Evolutionary conservation across 2,888 invertebrate genomes (phyloP).

Genomic region (Ryuthela nishihirai): DNA sequence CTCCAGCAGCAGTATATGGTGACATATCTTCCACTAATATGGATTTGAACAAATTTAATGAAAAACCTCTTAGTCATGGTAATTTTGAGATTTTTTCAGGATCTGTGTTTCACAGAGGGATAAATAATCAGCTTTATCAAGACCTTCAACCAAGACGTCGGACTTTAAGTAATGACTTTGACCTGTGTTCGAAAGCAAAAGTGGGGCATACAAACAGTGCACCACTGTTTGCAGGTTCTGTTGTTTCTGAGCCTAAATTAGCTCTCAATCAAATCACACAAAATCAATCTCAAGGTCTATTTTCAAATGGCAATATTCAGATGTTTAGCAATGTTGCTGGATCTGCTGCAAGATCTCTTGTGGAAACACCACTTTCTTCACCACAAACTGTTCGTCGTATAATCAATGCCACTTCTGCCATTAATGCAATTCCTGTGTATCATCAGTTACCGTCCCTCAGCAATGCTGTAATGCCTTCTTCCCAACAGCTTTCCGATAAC

Average conservation of each 20-base stretch:
- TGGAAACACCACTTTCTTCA: constrained; percentile 15
- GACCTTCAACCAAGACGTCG: too few species aligned
- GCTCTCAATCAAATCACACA: constrained; percentile 8
- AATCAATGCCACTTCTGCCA: constrained; percentile 25
- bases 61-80: not conserved
- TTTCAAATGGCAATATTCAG: constrained; percentile 15
- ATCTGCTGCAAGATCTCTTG: constrained; percentile 7
- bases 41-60: too few species aligned
- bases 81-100: not conserved
- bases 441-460: constrained; percentile 9
- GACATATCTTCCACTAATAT: not conserved
- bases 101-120: not conserved
- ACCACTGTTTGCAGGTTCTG: not conserved
- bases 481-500: constrained; percentile 10
- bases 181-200: too few species aligned
- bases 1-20: not conserved
- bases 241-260: constrained; percentile 8
- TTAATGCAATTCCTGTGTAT: constrained; percentile 18
- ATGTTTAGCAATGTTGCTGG: constrained; percentile 11
- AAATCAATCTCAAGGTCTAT: constrained; percentile 11
- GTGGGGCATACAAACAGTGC: not conserved
- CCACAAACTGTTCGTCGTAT: constrained; percentile 23
- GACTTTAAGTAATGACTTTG: too few species aligned
- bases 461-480: not conserved
- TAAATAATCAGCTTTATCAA: not conserved